phyloP scores from a whole-genome alignment of 2,888 invertebrate genomes.

The Crossocerus cetratus region DNA sequence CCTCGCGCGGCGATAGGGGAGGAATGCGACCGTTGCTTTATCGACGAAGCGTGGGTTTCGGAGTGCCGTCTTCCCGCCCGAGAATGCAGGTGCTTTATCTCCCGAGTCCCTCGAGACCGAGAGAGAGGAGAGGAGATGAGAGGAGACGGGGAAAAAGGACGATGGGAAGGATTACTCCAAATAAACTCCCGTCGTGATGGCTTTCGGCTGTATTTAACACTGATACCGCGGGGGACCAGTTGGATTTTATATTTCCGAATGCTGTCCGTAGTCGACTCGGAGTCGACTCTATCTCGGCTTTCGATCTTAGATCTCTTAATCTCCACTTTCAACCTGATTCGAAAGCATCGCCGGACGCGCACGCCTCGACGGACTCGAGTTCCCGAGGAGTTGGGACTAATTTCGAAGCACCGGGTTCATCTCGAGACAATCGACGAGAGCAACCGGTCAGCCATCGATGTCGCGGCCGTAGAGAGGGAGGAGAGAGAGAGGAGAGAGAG shows the following conservation, averaged over 20 bases:
- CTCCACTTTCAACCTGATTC: conserved; percentile 7
- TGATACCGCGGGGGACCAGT: conserved; percentile 34
- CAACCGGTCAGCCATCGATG: conserved; percentile 9
- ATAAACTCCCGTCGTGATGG: conserved; percentile 56
- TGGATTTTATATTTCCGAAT: conserved; percentile 45
- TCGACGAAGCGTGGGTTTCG: conserved; percentile 69
- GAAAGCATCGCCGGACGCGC: not conserved
- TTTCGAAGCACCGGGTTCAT: not conserved
- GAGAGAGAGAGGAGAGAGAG: conserved; percentile 42
- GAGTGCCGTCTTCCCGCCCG: conserved; percentile 59
- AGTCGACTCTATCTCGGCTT: conserved; percentile 41
- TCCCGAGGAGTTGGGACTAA: not conserved
- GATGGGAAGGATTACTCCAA: conserved; percentile 55
- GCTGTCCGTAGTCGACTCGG: conserved; percentile 4
- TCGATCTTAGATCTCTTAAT: conserved; percentile 51
- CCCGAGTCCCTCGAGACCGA: conserved; percentile 1
- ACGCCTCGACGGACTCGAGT: conserved; percentile 14
- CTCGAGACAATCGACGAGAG: conserved; percentile 36
- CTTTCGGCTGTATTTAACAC: conserved; percentile 52
- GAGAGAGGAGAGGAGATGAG: conserved; percentile 9
- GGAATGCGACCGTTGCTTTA: conserved; percentile 71
- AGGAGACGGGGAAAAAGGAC: conserved; percentile 27
- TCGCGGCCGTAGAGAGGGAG: conserved; percentile 11
- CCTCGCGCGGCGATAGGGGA: conserved; percentile 62
- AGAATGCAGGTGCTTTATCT: conserved; percentile 64